Percentiles rank a stretch among this genome's conserved stretches.
These are phyloP conservation scores for Colistium nudipinnis DNA, from an alignment of 2,113 vertebrate genomes.

Conservation along the genomic window DNA sequence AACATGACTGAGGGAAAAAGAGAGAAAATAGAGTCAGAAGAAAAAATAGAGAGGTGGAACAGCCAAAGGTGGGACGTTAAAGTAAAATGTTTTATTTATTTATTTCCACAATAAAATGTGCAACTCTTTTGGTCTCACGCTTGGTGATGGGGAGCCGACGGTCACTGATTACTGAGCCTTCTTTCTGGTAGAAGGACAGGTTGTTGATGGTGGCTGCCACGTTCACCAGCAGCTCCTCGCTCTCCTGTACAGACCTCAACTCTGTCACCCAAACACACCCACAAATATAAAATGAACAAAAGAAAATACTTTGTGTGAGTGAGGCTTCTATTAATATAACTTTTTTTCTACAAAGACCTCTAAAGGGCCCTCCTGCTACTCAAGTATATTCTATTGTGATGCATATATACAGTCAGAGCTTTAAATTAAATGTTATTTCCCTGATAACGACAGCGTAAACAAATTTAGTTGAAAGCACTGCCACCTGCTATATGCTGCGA, in stretches of 20 bases:
- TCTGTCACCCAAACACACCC: slow-evolving; percentile 74
- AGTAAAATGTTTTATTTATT: neutral
- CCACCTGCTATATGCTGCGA: slow-evolving; percentile 1
- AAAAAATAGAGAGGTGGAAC: neutral
- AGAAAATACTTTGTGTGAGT: neutral
- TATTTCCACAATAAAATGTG: neutral
- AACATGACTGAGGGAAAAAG: slow-evolving; percentile 54
- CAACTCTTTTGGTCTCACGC: slow-evolving; percentile 78
- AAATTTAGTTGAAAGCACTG: neutral
- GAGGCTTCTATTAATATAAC: neutral
- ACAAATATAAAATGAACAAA: slow-evolving; percentile 22
- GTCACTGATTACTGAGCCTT: slow-evolving; percentile 80
- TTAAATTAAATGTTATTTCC: too few species aligned
- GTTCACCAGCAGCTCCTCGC: slow-evolving; percentile 90
- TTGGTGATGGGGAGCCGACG: slow-evolving; percentile 83
- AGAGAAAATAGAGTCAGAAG: neutral
- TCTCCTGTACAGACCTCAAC: slow-evolving; percentile 83
- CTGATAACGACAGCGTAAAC: slow-evolving; percentile 1
- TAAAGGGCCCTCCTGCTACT: neutral
- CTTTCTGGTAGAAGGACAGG: slow-evolving; percentile 89
- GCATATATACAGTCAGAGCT: neutral
- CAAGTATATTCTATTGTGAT: too few species aligned
- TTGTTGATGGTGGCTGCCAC: slow-evolving; percentile 90
- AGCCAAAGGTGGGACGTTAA: neutral
- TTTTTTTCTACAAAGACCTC: neutral